A percentile compares a stretch with the other conserved stretches of the same genome.
Conservation (phyloP, 2,113 vertebrate species). For the Ahaetulla prasina region DNA sequence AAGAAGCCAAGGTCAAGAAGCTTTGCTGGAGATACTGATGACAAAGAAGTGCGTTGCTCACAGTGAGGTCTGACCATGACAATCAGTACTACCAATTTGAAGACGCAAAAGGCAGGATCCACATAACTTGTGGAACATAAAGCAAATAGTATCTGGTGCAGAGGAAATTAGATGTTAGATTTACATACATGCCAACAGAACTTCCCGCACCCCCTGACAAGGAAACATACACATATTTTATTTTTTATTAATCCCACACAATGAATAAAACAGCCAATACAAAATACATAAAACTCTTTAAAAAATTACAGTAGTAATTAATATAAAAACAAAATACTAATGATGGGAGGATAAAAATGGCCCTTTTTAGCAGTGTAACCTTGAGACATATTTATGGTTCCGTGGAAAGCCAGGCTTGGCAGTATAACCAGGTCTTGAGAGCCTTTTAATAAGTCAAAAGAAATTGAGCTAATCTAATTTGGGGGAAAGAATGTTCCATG, state of each 20-base stretch:
- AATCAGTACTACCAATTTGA: background rate
- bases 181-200: background rate
- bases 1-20: background rate
- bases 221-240: background rate
- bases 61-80: background rate
- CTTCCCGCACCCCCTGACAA: background rate
- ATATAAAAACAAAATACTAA: too few relatives aligned
- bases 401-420: background rate
- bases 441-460: background rate
- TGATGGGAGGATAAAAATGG: too few relatives aligned
- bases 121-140: background rate
- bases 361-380: too few relatives aligned
- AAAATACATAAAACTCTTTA: too few relatives aligned
- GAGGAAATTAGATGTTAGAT: background rate
- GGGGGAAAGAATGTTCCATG: background rate
- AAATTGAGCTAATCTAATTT: background rate
- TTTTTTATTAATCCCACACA: too few relatives aligned
- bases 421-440: background rate
- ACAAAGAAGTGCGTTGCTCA: background rate
- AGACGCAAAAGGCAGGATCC: background rate
- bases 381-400: background rate
- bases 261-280: too few relatives aligned
- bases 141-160: background rate
- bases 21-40: background rate
- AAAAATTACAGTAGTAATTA: too few relatives aligned